Conservation (phyloP, 2,797 vertebrate genomes). For the Periparus ater region DNA sequence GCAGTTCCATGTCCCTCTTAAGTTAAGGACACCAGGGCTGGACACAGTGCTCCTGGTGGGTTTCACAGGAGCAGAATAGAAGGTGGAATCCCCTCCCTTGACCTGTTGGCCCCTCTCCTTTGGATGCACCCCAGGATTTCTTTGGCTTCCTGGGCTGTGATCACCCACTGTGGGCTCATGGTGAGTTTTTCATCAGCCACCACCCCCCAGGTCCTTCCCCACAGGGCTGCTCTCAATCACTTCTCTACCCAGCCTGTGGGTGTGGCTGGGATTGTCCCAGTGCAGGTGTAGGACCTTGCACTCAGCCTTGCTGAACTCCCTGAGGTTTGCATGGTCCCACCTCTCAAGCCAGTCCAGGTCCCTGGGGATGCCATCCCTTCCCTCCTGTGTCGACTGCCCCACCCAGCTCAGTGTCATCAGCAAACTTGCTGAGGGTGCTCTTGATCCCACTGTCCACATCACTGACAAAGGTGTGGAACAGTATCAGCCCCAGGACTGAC, state of each 20-base stretch:
- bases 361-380: not conserved
- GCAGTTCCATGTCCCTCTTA: not conserved
- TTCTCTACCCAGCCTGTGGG: not conserved
- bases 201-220: not conserved
- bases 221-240: not conserved
- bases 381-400: not conserved
- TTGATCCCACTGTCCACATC: fast-evolving
- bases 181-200: not conserved
- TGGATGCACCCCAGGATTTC: not conserved
- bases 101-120: fast-evolving
- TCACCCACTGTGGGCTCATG: fast-evolving
- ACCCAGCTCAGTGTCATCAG: not conserved
- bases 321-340: not conserved
- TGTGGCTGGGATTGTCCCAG: not conserved
- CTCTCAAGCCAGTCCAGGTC: not conserved
- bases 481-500: fast-evolving
- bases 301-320: not conserved
- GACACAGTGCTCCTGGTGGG: not conserved
- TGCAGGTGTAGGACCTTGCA: not conserved
- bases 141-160: not conserved
- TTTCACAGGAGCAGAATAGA: not conserved
- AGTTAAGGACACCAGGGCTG: not conserved
- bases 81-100: fast-evolving
- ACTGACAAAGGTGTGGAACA: not conserved
- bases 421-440: not conserved